A percentile compares a stretch with the other conserved stretches of the same genome.
These are phyloP conservation scores for Solenopsis invicta DNA, from an alignment of 1,140 invertebrate species.

Conservation along the genomic window DNA sequence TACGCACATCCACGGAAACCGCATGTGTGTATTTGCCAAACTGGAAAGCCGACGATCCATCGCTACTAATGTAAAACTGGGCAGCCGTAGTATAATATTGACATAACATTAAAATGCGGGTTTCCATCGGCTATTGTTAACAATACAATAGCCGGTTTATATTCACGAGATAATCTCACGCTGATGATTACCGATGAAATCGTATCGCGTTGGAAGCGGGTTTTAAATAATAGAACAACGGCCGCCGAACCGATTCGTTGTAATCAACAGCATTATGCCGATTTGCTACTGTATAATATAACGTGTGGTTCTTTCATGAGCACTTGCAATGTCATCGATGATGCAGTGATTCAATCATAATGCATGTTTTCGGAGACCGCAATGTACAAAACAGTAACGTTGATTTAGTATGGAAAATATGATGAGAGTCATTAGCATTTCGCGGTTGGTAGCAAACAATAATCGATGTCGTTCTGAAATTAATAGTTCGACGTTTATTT, in stretches of 20 bases:
- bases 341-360: conserved; percentile 26
- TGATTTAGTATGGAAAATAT: conserved; percentile 45
- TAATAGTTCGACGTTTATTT: conserved; percentile 1
- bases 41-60: conserved; percentile 11
- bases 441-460: conserved; percentile 5
- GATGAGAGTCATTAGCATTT: conserved; percentile 43
- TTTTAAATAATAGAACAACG: conserved; percentile 50
- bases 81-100: conserved; percentile 43
- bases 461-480: conserved; percentile 29
- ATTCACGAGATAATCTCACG: conserved; percentile 58
- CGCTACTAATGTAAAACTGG: conserved; percentile 22
- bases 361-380: conserved; percentile 33
- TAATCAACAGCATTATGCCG: conserved; percentile 50
- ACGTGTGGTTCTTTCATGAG: conserved; percentile 42
- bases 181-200: conserved; percentile 58
- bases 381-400: conserved; percentile 33
- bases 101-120: conserved; percentile 61
- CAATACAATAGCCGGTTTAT: conserved; percentile 60
- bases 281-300: conserved; percentile 10
- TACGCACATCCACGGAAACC: not conserved
- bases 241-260: conserved; percentile 17
- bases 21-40: conserved; percentile 21
- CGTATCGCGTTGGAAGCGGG: conserved; percentile 26
- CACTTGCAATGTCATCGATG: conserved; percentile 48
- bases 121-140: conserved; percentile 54